These are phyloP conservation scores for Lasioglossum baleicum DNA, from an alignment of 1,140 invertebrate species.

Conservation along the genomic window DNA sequence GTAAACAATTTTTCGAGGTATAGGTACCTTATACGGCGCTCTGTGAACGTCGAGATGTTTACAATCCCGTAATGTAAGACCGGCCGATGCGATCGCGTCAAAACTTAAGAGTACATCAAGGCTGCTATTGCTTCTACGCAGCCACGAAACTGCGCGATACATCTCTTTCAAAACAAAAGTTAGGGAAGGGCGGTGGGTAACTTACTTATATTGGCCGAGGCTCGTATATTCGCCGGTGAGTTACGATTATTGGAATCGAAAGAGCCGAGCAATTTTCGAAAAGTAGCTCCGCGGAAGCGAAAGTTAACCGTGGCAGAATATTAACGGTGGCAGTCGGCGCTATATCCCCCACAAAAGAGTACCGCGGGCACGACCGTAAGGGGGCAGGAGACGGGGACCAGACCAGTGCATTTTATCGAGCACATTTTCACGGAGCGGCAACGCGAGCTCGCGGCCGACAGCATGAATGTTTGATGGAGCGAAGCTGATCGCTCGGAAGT, in stretches of 20 bases:
- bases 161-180: too few relatives aligned
- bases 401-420: slow-evolving; percentile 55
- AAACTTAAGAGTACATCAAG: too few relatives aligned
- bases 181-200: too few relatives aligned
- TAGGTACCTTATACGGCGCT: too few relatives aligned
- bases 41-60: too few relatives aligned
- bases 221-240: too few relatives aligned
- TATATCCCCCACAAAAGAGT: slow-evolving; percentile 45
- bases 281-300: slow-evolving; percentile 22
- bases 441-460: slow-evolving; percentile 52
- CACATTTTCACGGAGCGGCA: slow-evolving; percentile 50
- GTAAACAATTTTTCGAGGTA: too few relatives aligned
- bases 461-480: slow-evolving; percentile 66
- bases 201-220: too few relatives aligned
- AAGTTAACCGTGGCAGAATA: slow-evolving; percentile 43
- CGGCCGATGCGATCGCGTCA: too few relatives aligned
- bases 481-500: slow-evolving; percentile 56
- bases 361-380: background rate
- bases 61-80: too few relatives aligned
- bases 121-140: too few relatives aligned
- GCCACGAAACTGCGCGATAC: too few relatives aligned
- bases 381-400: background rate
- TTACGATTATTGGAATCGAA: background rate
- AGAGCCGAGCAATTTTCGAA: slow-evolving; percentile 27
- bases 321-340: slow-evolving; percentile 41